phyloP scores from a whole-genome alignment of 2,888 invertebrate species.

The Diachrysia chrysitis region DNA sequence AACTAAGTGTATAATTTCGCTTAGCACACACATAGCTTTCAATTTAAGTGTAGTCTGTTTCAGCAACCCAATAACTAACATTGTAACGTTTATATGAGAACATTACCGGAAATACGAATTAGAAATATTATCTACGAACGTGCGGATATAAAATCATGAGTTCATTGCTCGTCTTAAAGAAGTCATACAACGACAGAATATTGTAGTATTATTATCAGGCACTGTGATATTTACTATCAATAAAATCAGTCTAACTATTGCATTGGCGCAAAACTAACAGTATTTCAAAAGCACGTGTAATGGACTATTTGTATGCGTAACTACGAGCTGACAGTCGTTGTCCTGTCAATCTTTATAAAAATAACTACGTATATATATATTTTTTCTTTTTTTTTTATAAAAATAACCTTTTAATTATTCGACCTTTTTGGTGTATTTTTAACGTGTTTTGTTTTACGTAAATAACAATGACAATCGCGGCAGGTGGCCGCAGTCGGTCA shows the following conservation, averaged over 20 bases:
- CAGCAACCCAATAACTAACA: background rate
- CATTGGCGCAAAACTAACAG: conserved; percentile 6
- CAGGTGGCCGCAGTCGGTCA: conserved; percentile 67
- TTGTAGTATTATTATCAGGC: background rate
- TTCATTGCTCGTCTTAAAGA: background rate
- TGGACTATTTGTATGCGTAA: too few relatives aligned
- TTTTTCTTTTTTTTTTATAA: too few relatives aligned
- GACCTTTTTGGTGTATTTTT: conserved; percentile 58
- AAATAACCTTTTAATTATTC: too few relatives aligned
- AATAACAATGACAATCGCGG: conserved; percentile 54
- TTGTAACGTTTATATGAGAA: background rate
- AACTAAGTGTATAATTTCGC: too few relatives aligned
- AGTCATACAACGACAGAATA: conserved; percentile 7
- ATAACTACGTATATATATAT: too few relatives aligned
- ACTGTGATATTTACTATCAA: conserved; percentile 19
- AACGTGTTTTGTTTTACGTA: conserved; percentile 63
- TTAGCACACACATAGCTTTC: too few relatives aligned
- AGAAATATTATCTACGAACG: background rate
- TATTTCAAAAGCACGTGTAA: background rate
- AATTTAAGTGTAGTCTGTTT: too few relatives aligned
- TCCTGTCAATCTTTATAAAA: too few relatives aligned
- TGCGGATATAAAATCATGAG: background rate
- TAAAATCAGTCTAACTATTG: conserved; percentile 17
- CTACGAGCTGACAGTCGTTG: too few relatives aligned
- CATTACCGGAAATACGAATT: background rate